Base-by-base conservation (phyloP, 2,888 invertebrate species). In the Melanophora roralis region DNA sequence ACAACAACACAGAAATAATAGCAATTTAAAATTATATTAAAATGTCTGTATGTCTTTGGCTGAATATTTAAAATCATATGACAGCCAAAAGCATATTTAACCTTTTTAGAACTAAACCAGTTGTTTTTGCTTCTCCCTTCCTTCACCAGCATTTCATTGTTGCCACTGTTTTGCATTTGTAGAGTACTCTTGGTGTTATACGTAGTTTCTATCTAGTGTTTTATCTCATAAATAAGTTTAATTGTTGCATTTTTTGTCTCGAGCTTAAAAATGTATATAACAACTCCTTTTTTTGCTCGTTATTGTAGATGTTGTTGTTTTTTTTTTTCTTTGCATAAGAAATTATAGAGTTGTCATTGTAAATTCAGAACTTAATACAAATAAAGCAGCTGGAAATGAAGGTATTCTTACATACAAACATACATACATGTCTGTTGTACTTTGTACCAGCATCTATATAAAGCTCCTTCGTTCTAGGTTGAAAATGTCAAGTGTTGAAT, bases 401-500 rank as follows among this genome's bases (percentile, higher is more conserved):
- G 34, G 40, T 23, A n/a, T n/a, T n/a, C n/a, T n/a, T n/a, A n/a
- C n/a, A n/a, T n/a, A n/a, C 53, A 43, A 12, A 51, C 38, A 23
- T 23, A 49, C 14, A 6, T 14, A 49, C 19, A 60, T 68, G 14
- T 62, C 27, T 67, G 19, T 51, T 68, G 51, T 14, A 45, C 23
- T 65, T 43, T 34, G 51, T 53, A 65, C 60, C 34, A 64, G 49
- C 27, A 71, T 16, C 7, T 43, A 38, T 38, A 62, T 64, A 59
- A 67, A 47, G 71, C 51, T 77, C 36, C 55, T 62, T 62, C 62
- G 67, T 76, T 76, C 80, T 73, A 53, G 68, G 76, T 80, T 80
- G 62, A 65, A 80, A 76, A 68, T 76, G 80, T 80, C 80, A 80
- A 76, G 76, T 76, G 68, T 68, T 80, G 80, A 80, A 80, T 80